Base-by-base conservation (phyloP, 1,140 invertebrate species). In the Dreissena rostriformis region DNA sequence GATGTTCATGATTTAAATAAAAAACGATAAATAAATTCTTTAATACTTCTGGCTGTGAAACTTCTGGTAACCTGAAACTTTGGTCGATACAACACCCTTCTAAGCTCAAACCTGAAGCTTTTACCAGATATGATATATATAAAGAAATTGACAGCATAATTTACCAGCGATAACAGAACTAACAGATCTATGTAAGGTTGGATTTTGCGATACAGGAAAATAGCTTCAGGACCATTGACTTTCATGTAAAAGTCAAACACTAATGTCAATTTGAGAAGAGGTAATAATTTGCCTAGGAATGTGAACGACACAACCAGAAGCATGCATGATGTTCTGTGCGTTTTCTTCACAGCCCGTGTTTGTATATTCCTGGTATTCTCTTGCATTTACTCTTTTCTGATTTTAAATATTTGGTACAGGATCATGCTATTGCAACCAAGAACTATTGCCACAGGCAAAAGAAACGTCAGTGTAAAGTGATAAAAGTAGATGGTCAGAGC, bases 251-350 rank as follows among this genome's bases (percentile, higher is more conserved):
- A 66, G 51, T 89, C 78, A 39, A 91, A 71, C 14, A 86, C 67
- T 26, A 92, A 72, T 8, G 91, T 86, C 14, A 92, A 57, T 0
- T 85, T 74, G 24, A 91, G 84, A 6, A 88, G 70, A 2, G 92
- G 92, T 19, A 91, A 71, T 26, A 92, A 84, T 19, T 90, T 90
- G 0, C 90, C 29, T 0, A 92, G 85, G 84, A 91, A 92, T 2
- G 87, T 90, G 67, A 92, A 90, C 28, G 89, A 90, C 11, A 93
- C 90, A 12, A 87, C 82, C 12, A 92, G 77, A 12, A 93, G 84
- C 90, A 93, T 92, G 39, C 88, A 89, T 12, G 92, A 91, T 10
- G 91, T 92, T 73, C 90, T 91, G 67, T 90, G 88, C 22, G 87
- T 88, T 39, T 88, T 86, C 11, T 76, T 75, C 8, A 79, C 61